Percentiles rank a stretch among this genome's conserved stretches.
These are phyloP conservation scores for Hafferia zeledoni DNA, from an alignment of 2,797 vertebrate genomes.

Conservation along the genomic window DNA sequence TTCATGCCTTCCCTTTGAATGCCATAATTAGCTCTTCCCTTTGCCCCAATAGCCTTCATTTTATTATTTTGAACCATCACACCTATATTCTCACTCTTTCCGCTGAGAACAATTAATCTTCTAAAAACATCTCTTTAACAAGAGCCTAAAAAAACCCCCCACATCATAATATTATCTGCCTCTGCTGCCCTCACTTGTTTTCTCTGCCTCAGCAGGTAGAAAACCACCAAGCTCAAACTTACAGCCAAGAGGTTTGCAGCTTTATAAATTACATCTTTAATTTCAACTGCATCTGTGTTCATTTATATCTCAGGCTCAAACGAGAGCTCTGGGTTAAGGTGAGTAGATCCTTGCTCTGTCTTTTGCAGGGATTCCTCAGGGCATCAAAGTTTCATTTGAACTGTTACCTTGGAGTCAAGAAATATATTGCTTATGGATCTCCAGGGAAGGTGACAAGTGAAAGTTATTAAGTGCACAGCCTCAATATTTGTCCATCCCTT, in stretches of 20 bases:
- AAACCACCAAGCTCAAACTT: neutral
- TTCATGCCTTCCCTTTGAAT: neutral
- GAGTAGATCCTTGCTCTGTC: neutral
- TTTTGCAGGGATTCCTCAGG: constrained; percentile 25
- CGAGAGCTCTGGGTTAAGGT: constrained; percentile 1
- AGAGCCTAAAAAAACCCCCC: neutral
- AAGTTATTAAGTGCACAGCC: constrained; percentile 60
- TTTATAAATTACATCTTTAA: neutral
- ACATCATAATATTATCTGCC: neutral
- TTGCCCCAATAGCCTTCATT: neutral
- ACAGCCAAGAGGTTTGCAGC: neutral
- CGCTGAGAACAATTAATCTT: neutral
- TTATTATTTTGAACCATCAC: neutral
- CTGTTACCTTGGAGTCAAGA: constrained; percentile 8
- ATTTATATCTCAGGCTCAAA: neutral
- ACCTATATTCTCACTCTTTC: neutral
- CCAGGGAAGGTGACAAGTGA: constrained; percentile 17
- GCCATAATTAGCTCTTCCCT: neutral
- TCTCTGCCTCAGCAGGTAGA: neutral
- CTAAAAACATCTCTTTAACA: neutral
- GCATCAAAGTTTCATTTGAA: constrained; percentile 52
- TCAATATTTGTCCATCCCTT: constrained; percentile 40
- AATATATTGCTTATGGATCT: constrained; percentile 47
- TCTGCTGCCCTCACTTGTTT: neutral
- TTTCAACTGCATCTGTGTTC: neutral